phyloP scores from a whole-genome alignment of 2,113 vertebrate genomes.

The Myotis davidii region DNA sequence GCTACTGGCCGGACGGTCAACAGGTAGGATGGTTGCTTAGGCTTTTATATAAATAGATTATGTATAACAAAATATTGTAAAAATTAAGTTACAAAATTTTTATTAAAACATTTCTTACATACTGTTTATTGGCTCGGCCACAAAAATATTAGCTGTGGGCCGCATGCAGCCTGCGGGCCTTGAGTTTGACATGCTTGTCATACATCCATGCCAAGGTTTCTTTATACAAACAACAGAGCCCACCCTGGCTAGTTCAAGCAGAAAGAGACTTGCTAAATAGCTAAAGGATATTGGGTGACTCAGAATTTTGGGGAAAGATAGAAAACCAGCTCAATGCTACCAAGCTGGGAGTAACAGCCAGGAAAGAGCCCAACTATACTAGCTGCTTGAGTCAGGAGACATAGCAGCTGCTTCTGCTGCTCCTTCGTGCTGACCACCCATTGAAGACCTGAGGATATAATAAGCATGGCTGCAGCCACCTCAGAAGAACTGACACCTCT shows the following conservation, averaged over 20 bases:
- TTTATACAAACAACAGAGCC: constrained; percentile 7
- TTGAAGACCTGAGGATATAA: neutral
- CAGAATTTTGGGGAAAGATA: neutral
- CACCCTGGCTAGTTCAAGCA: neutral
- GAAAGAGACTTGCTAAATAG: neutral
- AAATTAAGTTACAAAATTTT: no score
- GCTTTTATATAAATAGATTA: no score
- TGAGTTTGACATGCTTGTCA: no score
- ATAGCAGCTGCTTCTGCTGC: neutral
- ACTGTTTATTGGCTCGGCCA: no score
- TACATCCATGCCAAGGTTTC: neutral
- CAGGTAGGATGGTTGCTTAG: no score
- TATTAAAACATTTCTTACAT: no score
- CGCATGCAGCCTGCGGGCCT: accelerated
- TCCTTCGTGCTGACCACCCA: neutral
- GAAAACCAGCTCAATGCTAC: neutral
- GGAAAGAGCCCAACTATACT: neutral
- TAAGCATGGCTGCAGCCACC: neutral
- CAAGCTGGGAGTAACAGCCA: neutral
- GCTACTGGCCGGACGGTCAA: no score
- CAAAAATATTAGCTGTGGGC: no score
- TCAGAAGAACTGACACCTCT: neutral
- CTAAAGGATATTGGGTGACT: neutral
- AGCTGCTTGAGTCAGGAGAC: neutral
- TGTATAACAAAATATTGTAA: no score